Evolutionary conservation across 2,888 invertebrate genomes (phyloP), one percentile per base, ranked within the genome.

Genomic region (Dynastes grantii): DNA sequence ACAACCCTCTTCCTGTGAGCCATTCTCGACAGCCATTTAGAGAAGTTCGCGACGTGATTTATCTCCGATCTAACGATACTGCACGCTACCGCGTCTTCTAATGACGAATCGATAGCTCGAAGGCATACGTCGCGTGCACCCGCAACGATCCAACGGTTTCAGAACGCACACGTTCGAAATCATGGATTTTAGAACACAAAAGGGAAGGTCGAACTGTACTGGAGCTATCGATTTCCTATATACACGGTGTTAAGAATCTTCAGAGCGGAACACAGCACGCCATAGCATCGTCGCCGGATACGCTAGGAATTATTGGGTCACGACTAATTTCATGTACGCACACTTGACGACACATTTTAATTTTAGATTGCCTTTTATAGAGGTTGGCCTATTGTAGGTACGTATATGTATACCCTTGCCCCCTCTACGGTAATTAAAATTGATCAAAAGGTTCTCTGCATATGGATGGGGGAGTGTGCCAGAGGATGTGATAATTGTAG

Each of bases 31-130:
- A 11, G 45, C 45, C 45, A 45, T 45, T 45, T 45, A 11, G 45
- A 45, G 45, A 45, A 45, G 45, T 45, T 45, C 45, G 45, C 45
- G 45, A 9, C 9, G 45, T 45, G 45, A 8, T 45, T 45, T 45
- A 45, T 45, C 45, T 45, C 2, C 11, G 45, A 45, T 45, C 45
- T 11, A 8, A 45, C 45, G 45, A 45, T 45, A 45, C 45, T 11
- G 45, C 32, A 32, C 32, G 32, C 32, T 32, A 32, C 45, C 8
- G 45, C 45, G 45, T 55, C 63, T 22, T 63, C 27, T 63, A 63
- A 63, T 32, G 63, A 63, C 32, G 63, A 63, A 63, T 63, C 63
- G 63, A 63, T 63, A 63, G 32, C 63, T 32, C 32, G 63, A 11
- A 63, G 63, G 32, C 63, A 32, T 55, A 22, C 55, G 55, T 55